These are phyloP conservation scores for Platichthys stellatus DNA, from an alignment of 2,113 vertebrate species.

Conservation along the genomic window DNA sequence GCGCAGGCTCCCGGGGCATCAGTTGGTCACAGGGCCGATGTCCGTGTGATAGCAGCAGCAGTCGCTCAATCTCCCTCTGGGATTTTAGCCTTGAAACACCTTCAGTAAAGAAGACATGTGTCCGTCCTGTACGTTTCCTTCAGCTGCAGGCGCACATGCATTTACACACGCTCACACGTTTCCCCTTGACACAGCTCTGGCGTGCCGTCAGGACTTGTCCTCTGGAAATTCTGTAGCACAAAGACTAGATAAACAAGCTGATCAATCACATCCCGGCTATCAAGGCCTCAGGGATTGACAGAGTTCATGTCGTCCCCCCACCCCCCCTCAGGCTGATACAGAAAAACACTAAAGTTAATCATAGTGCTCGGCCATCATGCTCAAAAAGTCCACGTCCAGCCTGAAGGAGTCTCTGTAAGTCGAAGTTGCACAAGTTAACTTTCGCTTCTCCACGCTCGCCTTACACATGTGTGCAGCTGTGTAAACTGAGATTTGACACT, in stretches of 20 bases:
- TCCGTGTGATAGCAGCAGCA: neutral
- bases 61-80: neutral
- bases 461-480: constrained; percentile 46
- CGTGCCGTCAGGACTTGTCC: constrained; percentile 14
- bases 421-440: constrained; percentile 4
- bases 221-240: constrained; percentile 25
- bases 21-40: constrained; percentile 7
- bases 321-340: neutral
- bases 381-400: neutral
- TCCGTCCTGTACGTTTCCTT: neutral
- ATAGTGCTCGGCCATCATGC: neutral
- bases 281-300: neutral
- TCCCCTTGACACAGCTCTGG: neutral
- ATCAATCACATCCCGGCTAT: constrained; percentile 30
- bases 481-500: constrained; percentile 30
- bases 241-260: constrained; percentile 39
- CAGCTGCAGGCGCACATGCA: neutral
- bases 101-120: neutral
- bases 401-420: neutral
- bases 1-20: neutral
- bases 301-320: neutral
- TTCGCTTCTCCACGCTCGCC: neutral
- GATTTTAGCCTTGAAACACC: neutral
- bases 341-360: neutral
- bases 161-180: neutral